A percentile compares a stretch with the other conserved stretches of the same genome.
These are phyloP conservation scores for Gulo gulo DNA, from an alignment of 2,113 vertebrate genomes.

Conservation along the genomic window DNA sequence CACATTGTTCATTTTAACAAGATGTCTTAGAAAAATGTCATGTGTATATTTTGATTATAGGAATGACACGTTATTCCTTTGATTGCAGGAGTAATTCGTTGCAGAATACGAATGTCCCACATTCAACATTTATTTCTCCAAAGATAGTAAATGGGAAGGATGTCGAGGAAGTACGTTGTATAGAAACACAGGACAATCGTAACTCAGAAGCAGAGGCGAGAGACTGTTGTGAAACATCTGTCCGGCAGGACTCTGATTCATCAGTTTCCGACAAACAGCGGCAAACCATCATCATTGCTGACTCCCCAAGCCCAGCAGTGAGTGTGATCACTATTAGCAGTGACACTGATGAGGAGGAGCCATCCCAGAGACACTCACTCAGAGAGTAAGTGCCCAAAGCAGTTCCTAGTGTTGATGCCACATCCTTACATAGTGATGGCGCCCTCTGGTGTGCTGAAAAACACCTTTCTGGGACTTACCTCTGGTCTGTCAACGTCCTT, in stretches of 20 bases:
- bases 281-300: constrained; percentile 90
- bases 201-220: constrained; percentile 79
- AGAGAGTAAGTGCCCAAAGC: constrained; percentile 87
- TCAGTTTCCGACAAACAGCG: constrained; percentile 87
- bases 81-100: constrained; percentile 88
- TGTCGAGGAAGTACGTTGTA: constrained; percentile 84
- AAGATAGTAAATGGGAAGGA: constrained; percentile 92
- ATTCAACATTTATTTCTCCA: constrained; percentile 92
- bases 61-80: constrained; percentile 53
- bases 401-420: no score
- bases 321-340: constrained; percentile 99
- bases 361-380: constrained; percentile 85
- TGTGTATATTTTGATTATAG: constrained; percentile 21
- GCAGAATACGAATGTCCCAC: constrained; percentile 92
- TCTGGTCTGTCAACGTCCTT: background rate
- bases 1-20: constrained; percentile 30
- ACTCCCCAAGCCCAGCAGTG: constrained; percentile 91
- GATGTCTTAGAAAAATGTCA: constrained; percentile 21
- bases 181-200: constrained; percentile 86
- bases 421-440: background rate
- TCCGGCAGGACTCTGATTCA: constrained; percentile 81
- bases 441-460: background rate
- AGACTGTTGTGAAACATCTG: constrained; percentile 81
- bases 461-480: background rate
- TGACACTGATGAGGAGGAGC: constrained; percentile 92